A percentile compares a stretch with the other conserved stretches of the same genome.
Evolutionary conservation across 2,113 vertebrate species (phyloP).

Genomic region (Alosa alosa): DNA sequence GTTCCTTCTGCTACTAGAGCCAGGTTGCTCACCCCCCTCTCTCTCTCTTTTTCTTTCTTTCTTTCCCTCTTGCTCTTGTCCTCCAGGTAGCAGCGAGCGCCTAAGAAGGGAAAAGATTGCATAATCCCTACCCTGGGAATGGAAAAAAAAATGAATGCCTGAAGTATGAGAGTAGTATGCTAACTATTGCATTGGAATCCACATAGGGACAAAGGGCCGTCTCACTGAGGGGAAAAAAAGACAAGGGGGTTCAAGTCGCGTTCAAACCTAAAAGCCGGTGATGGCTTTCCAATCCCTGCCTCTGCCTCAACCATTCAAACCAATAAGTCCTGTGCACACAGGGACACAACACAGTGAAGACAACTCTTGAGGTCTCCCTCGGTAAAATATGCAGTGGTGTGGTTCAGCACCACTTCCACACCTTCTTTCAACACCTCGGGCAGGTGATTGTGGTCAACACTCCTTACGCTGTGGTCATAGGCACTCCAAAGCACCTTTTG

Average conservation of each 20-base stretch:
- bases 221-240: neutral
- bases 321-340: neutral
- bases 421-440: neutral
- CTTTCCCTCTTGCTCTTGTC: neutral
- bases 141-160: slow-evolving; percentile 49
- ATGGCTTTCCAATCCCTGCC: neutral
- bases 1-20: neutral
- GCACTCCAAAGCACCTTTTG: neutral
- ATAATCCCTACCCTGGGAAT: slow-evolving; percentile 54
- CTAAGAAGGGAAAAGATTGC: slow-evolving; percentile 55
- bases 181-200: slow-evolving; percentile 14
- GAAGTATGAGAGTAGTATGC: slow-evolving; percentile 50
- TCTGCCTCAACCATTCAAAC: neutral
- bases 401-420: neutral
- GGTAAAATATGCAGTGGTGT: neutral
- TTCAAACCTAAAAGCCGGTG: neutral
- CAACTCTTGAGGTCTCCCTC: neutral
- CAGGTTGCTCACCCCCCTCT: neutral
- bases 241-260: neutral
- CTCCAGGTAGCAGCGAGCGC: slow-evolving; percentile 48
- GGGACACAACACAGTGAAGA: neutral
- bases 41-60: slow-evolving; percentile 30
- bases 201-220: neutral
- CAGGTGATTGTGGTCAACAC: slow-evolving; percentile 4
- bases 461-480: neutral